These are phyloP conservation scores for Mohoua ochrocephala DNA, from an alignment of 2,113 vertebrate species.

Conservation along the genomic window DNA sequence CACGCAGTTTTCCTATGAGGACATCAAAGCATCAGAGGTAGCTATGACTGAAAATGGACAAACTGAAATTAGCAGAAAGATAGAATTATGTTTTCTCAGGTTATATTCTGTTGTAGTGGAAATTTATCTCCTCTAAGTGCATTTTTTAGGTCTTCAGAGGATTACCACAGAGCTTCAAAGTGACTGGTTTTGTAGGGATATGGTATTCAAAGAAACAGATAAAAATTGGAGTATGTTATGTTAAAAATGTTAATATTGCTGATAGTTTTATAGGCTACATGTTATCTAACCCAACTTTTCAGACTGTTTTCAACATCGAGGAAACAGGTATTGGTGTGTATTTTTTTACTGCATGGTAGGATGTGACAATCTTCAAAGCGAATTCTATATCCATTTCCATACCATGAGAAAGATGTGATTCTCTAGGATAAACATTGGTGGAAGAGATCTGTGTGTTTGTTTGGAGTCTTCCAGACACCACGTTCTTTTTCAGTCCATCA, in stretches of 20 bases:
- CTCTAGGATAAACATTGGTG: neutral
- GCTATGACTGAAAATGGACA: neutral
- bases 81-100: neutral
- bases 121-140: neutral
- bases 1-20: slow-evolving; percentile 84
- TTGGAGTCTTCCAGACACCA: neutral
- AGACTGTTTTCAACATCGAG: neutral
- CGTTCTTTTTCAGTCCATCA: neutral
- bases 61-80: neutral
- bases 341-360: neutral
- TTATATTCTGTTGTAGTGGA: neutral
- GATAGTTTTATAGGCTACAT: neutral
- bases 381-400: neutral
- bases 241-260: neutral
- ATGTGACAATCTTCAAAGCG: neutral
- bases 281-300: neutral
- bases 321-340: neutral
- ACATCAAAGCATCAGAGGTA: slow-evolving; percentile 79
- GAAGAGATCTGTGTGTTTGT: neutral
- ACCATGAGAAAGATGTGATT: neutral
- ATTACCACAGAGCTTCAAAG: slow-evolving; percentile 10
- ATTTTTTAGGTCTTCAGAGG: neutral
- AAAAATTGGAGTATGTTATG: neutral
- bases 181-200: neutral
- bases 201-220: slow-evolving; percentile 11